These are phyloP conservation scores for Diploptera punctata DNA, from an alignment of 2,888 invertebrate species.

Conservation along the genomic window DNA sequence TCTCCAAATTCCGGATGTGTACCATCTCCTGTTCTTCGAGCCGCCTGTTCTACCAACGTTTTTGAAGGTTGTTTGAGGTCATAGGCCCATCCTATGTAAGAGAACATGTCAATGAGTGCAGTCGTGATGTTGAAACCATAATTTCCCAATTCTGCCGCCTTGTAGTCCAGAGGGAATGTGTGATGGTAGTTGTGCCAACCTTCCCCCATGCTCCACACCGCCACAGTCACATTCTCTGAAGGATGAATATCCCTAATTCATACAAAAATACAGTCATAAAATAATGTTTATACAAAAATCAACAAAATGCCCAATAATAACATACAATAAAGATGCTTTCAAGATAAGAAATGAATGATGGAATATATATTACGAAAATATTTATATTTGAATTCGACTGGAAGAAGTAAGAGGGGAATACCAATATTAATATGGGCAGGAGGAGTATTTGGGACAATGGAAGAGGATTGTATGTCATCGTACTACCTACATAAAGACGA, in stretches of 20 bases:
- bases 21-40: background rate
- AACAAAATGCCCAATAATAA: too few relatives aligned
- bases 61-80: slow-evolving; percentile 82
- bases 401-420: too few relatives aligned
- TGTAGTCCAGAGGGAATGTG: slow-evolving; percentile 84
- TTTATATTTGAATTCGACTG: too few relatives aligned
- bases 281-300: too few relatives aligned
- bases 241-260: slow-evolving; percentile 46
- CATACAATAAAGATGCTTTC: too few relatives aligned
- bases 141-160: slow-evolving; percentile 79
- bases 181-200: slow-evolving; percentile 67
- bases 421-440: too few relatives aligned
- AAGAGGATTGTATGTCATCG: too few relatives aligned
- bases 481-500: too few relatives aligned
- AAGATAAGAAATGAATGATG: too few relatives aligned
- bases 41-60: background rate
- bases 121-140: slow-evolving; percentile 73
- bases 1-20: background rate
- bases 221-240: slow-evolving; percentile 46
- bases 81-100: slow-evolving; percentile 85
- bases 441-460: too few relatives aligned
- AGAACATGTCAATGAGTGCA: slow-evolving; percentile 79
- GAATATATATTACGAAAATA: too few relatives aligned
- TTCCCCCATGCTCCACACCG: slow-evolving; percentile 53
- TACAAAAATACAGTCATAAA: too few relatives aligned